Evolutionary conservation across 2,888 invertebrate genomes (phyloP), one percentile per base, ranked within the genome.

Genomic region (Agapostemon virescens): DNA sequence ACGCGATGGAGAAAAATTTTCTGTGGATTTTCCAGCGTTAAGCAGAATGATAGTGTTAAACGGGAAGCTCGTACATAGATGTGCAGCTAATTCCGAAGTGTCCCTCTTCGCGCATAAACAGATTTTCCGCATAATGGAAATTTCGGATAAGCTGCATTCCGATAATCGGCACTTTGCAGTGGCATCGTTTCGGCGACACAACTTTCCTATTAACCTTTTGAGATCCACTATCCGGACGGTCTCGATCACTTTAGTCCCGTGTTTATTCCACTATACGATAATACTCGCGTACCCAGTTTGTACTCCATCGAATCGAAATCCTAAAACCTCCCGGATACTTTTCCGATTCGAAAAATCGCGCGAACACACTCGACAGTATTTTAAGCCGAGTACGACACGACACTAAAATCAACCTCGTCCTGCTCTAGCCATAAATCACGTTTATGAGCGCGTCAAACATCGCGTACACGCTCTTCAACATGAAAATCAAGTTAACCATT

Each of bases 81-180:
- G 15, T 42, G 42, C 42, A 45, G 69, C 55, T 79, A 79, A 79
- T 69, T 79, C 72, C 49, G 20, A 49, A 13, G 72, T 23, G 69
- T 63, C 67, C 42, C n/a, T 63, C 42, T 15, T 20, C 49, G 30
- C 69, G 63, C 69, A 73, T 79, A 79, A 79, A 79, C 72, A 79
- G 79, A 71, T 64, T 68, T 68, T 30, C 79, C 79, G 67, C 61
- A 79, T 79, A 80, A 80, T 80, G 80, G 79, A 72, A 80, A 80
- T 80, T 79, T 80, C 69, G 69, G 72, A 79, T 80, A 80, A 80
- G 80, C 80, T 49, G 72, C 72, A 33, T 45, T 33, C 80, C 63
- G 72, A 79, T 80, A 80, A 79, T 80, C 79, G 55, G 49, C 36
- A 42, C 67, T 63, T 42, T 30, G 63, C 79, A 70, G 40, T 23